Conservation (phyloP, 2,113 vertebrate genomes). For the Leptobrachium leishanense region DNA sequence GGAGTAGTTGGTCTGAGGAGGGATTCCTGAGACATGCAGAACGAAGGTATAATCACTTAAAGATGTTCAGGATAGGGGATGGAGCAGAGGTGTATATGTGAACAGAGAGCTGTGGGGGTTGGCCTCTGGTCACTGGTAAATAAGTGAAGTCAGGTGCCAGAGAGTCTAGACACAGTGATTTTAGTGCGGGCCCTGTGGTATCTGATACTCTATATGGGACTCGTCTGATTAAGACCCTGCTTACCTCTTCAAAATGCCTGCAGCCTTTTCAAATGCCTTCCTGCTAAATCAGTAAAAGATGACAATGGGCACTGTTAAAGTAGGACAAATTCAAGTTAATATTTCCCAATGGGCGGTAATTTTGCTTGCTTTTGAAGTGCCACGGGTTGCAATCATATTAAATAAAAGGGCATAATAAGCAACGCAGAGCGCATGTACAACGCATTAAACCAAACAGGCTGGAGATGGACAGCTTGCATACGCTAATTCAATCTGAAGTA, state of each 20-base stretch:
- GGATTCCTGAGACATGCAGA: constrained; percentile 73
- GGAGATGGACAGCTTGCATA: constrained; percentile 4
- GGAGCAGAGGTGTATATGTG: constrained; percentile 67
- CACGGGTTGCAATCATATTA: constrained; percentile 70
- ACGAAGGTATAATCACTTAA: constrained; percentile 83
- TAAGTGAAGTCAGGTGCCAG: constrained; percentile 98
- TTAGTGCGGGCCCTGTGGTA: constrained; percentile 88
- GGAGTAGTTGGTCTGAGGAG: constrained; percentile 71
- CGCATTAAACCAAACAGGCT: constrained; percentile 63
- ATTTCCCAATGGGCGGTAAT: constrained; percentile 76
- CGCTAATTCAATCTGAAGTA: constrained; percentile 66
- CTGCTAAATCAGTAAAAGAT: constrained; percentile 85
- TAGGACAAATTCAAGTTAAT: constrained; percentile 77
- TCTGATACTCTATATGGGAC: constrained; percentile 92
- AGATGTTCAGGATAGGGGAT: constrained; percentile 70
- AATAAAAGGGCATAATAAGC: constrained; percentile 65
- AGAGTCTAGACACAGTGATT: constrained; percentile 98
- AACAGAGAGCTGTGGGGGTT: constrained; percentile 72
- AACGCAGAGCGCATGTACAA: constrained; percentile 57
- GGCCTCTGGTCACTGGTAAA: constrained; percentile 90
- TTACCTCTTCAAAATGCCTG: constrained; percentile 78
- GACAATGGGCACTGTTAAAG: constrained; percentile 72
- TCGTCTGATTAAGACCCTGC: constrained; percentile 81
- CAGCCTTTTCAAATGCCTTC: constrained; percentile 80
- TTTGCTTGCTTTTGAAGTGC: constrained; percentile 72